phyloP scores from a whole-genome alignment of 2,797 vertebrate genomes.

The Paratrypauchen microcephalus region DNA sequence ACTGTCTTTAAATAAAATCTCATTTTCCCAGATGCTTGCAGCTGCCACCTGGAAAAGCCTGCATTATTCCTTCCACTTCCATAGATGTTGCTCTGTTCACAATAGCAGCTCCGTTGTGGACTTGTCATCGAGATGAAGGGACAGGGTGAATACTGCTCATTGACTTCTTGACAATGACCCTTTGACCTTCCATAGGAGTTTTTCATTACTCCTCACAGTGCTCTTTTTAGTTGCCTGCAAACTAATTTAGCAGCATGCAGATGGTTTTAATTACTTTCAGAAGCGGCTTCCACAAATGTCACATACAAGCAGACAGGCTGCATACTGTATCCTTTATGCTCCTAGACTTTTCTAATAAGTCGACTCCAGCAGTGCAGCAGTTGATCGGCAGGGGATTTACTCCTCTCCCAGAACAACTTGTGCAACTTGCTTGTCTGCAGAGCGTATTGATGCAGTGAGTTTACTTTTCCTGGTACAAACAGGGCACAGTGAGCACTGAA shows the following conservation, averaged over 20 bases:
- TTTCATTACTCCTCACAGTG: conserved; percentile 9
- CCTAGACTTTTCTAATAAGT: conserved; percentile 1
- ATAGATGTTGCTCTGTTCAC: conserved; percentile 26
- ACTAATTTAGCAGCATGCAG: conserved; percentile 5
- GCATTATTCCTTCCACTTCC: conserved; percentile 26
- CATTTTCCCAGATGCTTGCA: conserved; percentile 54
- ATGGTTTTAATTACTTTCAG: conserved; percentile 12
- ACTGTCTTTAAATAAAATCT: conserved; percentile 12
- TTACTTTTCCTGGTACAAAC: conserved; percentile 32
- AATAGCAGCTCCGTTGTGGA: conserved; percentile 27
- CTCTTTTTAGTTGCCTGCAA: conserved; percentile 14
- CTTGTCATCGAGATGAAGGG: conserved; percentile 30
- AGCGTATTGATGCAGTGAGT: conserved; percentile 13
- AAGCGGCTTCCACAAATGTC: neutral
- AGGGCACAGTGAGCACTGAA: conserved; percentile 29
- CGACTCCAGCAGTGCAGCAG: conserved; percentile 9
- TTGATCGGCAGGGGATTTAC: conserved; percentile 16
- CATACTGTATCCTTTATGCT: conserved; percentile 1
- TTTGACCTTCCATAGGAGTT: conserved; percentile 20
- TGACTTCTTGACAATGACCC: conserved; percentile 28
- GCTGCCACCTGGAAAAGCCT: conserved; percentile 44
- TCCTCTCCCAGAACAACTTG: conserved; percentile 11
- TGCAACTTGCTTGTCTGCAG: conserved; percentile 14
- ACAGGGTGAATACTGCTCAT: conserved; percentile 10
- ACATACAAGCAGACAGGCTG: neutral